Conservation (phyloP, 2,113 vertebrate genomes). For the Corythornis madagascariensis region DNA sequence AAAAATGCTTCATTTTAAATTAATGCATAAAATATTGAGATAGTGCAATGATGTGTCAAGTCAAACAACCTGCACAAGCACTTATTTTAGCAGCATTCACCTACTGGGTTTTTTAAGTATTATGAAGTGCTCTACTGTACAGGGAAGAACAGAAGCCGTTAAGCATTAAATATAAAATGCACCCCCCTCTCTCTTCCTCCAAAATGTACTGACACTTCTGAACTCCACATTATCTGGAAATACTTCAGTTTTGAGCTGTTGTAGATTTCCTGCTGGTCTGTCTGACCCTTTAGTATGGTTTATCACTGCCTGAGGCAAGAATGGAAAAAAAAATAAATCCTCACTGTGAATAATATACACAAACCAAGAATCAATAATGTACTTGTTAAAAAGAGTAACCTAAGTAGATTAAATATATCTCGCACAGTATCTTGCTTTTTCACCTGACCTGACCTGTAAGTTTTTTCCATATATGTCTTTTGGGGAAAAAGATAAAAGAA, state of each 20-base stretch:
- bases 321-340: not conserved
- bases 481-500: not conserved
- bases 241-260: not conserved
- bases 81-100: not conserved
- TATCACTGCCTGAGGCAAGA: not conserved
- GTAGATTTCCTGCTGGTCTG: not conserved
- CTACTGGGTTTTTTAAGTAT: not conserved
- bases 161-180: not conserved
- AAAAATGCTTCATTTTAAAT: not conserved
- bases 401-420: not conserved
- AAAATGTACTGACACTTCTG: not conserved
- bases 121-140: not conserved
- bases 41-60: not conserved
- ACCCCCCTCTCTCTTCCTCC: not conserved
- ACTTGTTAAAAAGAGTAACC: constrained; percentile 15
- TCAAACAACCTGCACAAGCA: not conserved
- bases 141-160: not conserved
- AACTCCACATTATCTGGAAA: not conserved
- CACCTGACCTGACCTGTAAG: not conserved
- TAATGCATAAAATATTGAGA: not conserved
- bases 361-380: constrained; percentile 42
- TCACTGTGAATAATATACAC: not conserved
- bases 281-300: not conserved
- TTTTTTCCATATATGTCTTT: not conserved
- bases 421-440: not conserved